Evolutionary conservation across 2,113 vertebrate genomes (phyloP).

Genomic region (Ictalurus punctatus): DNA sequence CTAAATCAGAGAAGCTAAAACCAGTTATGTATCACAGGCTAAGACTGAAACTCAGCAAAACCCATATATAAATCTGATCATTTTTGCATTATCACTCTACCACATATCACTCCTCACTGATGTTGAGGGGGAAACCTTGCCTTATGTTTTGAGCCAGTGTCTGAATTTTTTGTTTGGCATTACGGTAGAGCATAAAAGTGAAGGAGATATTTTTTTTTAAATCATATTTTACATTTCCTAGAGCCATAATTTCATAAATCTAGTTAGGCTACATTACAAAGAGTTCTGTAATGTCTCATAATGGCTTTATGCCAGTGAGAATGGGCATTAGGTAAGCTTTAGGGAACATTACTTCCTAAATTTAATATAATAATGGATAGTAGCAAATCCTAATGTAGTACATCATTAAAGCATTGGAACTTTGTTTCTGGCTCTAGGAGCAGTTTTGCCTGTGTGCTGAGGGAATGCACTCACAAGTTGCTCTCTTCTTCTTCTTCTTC

Average conservation of each 20-base stretch:
- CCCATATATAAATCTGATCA: neutral
- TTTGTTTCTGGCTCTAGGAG: slow-evolving; percentile 15
- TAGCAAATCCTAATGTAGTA: slow-evolving; percentile 25
- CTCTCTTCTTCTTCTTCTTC: neutral
- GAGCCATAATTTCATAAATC: slow-evolving; percentile 24
- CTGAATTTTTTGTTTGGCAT: neutral
- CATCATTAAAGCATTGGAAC: slow-evolving; percentile 16
- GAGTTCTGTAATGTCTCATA: slow-evolving; percentile 24
- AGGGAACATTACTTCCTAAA: slow-evolving; percentile 12
- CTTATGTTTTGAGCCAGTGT: neutral
- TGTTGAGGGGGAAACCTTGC: neutral
- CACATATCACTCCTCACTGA: neutral
- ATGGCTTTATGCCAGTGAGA: slow-evolving; percentile 28
- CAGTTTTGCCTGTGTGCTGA: slow-evolving; percentile 15
- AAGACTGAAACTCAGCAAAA: neutral
- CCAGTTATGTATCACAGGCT: neutral
- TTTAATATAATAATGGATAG: slow-evolving; percentile 29
- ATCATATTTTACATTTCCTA: slow-evolving; percentile 1
- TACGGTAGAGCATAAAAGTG: neutral
- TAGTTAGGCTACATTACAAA: slow-evolving; percentile 24
- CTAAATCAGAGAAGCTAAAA: neutral
- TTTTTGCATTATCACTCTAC: neutral
- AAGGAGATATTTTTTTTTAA: neutral
- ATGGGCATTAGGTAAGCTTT: slow-evolving; percentile 30
- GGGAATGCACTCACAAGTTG: slow-evolving; percentile 12